A percentile compares a stretch with the other conserved stretches of the same genome.
Evolutionary conservation across 2,888 invertebrate genomes (phyloP).

Genomic region (Andricus curvator): DNA sequence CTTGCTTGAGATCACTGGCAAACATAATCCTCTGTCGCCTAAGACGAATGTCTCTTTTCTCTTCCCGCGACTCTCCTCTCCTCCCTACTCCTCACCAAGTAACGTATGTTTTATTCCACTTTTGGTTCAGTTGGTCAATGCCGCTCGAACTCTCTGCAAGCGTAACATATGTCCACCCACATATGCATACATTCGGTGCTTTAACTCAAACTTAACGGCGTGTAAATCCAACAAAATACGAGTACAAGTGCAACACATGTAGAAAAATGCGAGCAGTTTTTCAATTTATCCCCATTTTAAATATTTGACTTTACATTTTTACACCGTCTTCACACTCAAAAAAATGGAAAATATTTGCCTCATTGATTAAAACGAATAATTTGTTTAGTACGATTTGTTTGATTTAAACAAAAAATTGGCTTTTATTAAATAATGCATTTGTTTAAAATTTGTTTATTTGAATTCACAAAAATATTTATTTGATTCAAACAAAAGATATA

Average conservation of each 20-base stretch:
- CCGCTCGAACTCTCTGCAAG: conserved; percentile 2
- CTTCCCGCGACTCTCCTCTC: conserved; percentile 12
- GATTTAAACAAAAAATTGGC: no score
- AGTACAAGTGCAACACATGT: background rate
- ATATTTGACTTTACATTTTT: background rate
- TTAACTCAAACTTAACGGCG: conserved; percentile 27
- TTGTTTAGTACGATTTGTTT: no score
- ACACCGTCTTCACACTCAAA: no score
- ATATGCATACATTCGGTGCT: background rate
- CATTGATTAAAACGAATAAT: no score
- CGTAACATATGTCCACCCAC: conserved; percentile 1
- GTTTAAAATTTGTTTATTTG: no score
- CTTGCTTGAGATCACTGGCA: conserved; percentile 63
- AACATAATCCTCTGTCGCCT: conserved; percentile 59
- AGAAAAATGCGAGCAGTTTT: background rate
- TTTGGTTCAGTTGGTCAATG: conserved; percentile 27
- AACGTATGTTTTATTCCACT: conserved; percentile 35
- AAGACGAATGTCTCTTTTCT: conserved; percentile 58
- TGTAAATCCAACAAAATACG: conserved; percentile 16
- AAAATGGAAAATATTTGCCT: no score
- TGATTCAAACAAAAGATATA: no score
- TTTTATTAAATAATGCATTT: no score
- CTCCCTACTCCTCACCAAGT: background rate
- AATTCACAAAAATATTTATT: no score
- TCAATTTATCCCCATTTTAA: background rate